These are phyloP conservation scores for Rhynchonycteris naso DNA, from an alignment of 2,797 vertebrate genomes.

Conservation along the genomic window DNA sequence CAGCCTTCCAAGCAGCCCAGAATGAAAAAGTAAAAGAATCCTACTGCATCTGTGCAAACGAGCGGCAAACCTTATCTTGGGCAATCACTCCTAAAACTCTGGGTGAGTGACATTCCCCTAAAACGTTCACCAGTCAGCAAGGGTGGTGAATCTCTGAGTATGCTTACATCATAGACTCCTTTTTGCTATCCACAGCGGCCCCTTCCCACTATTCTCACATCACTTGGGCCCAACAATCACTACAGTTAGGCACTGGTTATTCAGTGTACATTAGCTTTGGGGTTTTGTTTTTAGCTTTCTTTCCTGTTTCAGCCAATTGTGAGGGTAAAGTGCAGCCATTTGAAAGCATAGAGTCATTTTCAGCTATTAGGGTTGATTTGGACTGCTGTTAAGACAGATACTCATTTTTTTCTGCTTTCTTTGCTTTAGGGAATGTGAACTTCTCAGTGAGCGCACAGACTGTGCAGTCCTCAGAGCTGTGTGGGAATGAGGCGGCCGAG, in stretches of 20 bases:
- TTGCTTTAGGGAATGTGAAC: constrained; percentile 82
- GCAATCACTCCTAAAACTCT: constrained; percentile 79
- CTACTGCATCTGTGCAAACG: constrained; percentile 77
- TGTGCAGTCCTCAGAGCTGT: constrained; percentile 79
- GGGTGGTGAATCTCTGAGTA: background rate
- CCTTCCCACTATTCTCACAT: background rate
- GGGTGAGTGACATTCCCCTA: constrained; percentile 69
- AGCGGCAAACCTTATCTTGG: constrained; percentile 77
- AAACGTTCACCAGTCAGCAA: background rate
- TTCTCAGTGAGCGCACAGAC: constrained; percentile 88
- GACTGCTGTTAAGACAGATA: background rate
- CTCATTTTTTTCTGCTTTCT: background rate
- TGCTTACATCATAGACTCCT: background rate
- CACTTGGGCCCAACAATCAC: background rate
- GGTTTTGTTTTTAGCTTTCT: background rate
- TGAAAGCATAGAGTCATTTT: background rate
- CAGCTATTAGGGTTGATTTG: background rate
- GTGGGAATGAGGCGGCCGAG: constrained; percentile 84
- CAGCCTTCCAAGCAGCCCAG: constrained; percentile 69
- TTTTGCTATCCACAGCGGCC: background rate
- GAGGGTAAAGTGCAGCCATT: background rate
- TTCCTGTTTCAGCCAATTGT: background rate
- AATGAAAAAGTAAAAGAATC: constrained; percentile 63
- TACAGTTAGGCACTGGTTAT: background rate
- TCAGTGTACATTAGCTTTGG: background rate